phyloP scores from a whole-genome alignment of 2,888 invertebrate species.

The Nipponacmea schrenckii region DNA sequence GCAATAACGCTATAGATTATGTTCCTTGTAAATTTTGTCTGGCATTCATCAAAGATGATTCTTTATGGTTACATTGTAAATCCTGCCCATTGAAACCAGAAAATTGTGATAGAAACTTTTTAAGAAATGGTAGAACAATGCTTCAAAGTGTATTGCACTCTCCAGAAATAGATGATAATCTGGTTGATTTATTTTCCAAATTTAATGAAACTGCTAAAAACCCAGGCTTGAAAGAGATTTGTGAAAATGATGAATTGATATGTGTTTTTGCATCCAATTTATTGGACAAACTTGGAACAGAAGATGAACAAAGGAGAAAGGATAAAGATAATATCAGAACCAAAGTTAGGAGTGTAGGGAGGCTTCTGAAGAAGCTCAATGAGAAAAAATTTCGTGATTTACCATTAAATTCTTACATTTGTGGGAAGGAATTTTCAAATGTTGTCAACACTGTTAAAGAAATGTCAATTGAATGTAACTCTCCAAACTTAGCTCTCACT shows the following conservation, averaged over 20 bases:
- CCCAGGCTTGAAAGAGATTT: slow-evolving; percentile 1
- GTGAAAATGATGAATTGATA: slow-evolving; percentile 9
- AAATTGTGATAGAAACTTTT: background rate
- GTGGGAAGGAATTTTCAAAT: slow-evolving; percentile 13
- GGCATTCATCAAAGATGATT: background rate
- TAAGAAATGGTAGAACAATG: slow-evolving; percentile 4
- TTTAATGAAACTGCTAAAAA: slow-evolving; percentile 8
- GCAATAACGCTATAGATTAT: background rate
- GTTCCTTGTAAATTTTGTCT: slow-evolving; percentile 4
- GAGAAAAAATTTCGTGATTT: background rate
- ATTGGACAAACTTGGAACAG: too few species aligned
- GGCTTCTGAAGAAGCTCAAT: slow-evolving; percentile 2
- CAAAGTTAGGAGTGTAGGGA: background rate
- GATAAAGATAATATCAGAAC: slow-evolving; percentile 10
- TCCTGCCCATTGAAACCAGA: background rate
- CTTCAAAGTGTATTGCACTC: background rate
- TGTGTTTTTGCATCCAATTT: background rate
- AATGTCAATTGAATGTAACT: slow-evolving; percentile 14
- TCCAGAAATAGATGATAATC: background rate
- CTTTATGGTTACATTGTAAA: slow-evolving; percentile 2
- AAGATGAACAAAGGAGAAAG: background rate
- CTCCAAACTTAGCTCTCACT: slow-evolving; percentile 20
- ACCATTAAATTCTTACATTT: background rate
- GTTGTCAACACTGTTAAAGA: slow-evolving; percentile 21
- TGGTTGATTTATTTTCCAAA: background rate